These are phyloP conservation scores for Syritta pipiens DNA, from an alignment of 2,888 invertebrate species.

Conservation along the genomic window DNA sequence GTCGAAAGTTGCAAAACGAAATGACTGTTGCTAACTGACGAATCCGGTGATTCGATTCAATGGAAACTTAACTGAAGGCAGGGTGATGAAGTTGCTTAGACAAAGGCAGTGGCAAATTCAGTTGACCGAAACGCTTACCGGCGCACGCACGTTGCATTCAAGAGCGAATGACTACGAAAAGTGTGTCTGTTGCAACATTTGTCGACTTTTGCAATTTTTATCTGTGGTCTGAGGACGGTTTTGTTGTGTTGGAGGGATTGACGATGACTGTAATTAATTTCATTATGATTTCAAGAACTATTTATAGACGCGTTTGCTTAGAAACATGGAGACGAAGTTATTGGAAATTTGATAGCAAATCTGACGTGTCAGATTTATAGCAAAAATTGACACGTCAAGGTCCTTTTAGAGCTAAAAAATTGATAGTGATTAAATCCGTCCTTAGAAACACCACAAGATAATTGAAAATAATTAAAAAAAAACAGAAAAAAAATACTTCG, in stretches of 20 bases:
- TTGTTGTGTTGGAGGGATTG: slow-evolving; percentile 25
- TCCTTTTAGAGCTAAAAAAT: too few relatives aligned
- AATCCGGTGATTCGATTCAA: slow-evolving; percentile 11
- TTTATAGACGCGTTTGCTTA: too few relatives aligned
- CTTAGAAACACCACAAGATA: too few relatives aligned
- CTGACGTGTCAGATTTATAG: too few relatives aligned
- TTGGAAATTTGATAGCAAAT: too few relatives aligned
- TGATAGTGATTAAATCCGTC: too few relatives aligned
- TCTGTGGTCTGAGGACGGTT: slow-evolving; percentile 29
- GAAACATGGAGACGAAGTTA: too few relatives aligned
- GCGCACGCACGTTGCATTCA: too few relatives aligned
- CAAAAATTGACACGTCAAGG: too few relatives aligned
- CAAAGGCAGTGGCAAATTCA: background rate
- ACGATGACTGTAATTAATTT: slow-evolving; percentile 36
- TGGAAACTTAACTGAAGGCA: background rate
- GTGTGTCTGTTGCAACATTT: slow-evolving; percentile 35
- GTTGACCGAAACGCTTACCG: too few relatives aligned
- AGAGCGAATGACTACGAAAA: slow-evolving; percentile 19
- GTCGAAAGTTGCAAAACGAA: slow-evolving; percentile 10
- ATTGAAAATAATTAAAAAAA: too few relatives aligned
- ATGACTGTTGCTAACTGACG: slow-evolving; percentile 34
- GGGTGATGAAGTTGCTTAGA: background rate
- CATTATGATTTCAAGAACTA: background rate
- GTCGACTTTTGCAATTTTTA: slow-evolving; percentile 42
- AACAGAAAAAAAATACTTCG: too few relatives aligned